Evolutionary conservation across 2,113 vertebrate genomes (phyloP).

Genomic region (Gallinago media): DNA sequence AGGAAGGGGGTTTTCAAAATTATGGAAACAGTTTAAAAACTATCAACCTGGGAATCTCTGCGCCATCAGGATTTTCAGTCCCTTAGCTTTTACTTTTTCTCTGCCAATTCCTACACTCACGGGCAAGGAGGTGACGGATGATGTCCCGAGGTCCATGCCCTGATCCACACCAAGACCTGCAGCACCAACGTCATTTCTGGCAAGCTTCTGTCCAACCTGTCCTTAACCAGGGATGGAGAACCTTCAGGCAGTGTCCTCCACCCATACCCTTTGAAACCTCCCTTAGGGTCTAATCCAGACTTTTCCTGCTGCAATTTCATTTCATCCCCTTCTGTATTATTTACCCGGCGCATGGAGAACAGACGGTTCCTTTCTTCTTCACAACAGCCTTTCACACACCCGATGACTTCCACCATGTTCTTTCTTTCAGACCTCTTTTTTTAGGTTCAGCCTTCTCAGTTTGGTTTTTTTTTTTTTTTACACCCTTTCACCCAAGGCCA

Average conservation of each 20-base stretch:
- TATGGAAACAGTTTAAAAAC: neutral
- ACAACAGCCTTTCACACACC: neutral
- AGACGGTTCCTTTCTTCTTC: neutral
- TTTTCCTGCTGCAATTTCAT: neutral
- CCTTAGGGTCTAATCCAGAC: neutral
- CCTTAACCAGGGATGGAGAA: neutral
- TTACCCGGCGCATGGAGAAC: neutral
- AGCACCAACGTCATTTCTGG: neutral
- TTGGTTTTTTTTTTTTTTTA: neutral
- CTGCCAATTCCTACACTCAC: neutral
- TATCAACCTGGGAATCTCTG: neutral
- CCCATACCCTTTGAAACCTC: neutral
- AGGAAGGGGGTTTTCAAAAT: neutral
- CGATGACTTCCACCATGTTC: neutral
- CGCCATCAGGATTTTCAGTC: neutral
- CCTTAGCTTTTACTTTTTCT: neutral
- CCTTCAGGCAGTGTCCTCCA: neutral
- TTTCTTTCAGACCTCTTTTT: neutral
- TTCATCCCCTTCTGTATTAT: neutral
- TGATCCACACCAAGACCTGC: neutral
- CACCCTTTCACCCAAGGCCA: neutral
- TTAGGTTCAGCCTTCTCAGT: neutral
- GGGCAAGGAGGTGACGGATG: neutral
- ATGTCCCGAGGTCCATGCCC: too few relatives aligned
- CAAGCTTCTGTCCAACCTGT: neutral